phyloP scores from a whole-genome alignment of 2,797 vertebrate genomes.

The Falco biarmicus region DNA sequence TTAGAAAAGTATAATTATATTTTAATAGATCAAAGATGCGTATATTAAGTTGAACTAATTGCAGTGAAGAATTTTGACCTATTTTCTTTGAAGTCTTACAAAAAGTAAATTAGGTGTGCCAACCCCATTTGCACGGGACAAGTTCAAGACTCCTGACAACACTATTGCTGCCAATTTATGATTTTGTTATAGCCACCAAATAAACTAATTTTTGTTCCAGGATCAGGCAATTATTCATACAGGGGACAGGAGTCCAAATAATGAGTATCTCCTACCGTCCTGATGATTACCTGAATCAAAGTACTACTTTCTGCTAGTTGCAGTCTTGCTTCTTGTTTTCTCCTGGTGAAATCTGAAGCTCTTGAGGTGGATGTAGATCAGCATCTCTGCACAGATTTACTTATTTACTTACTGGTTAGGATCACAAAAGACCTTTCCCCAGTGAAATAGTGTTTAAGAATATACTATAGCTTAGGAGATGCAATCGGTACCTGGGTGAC shows the following conservation, averaged over 20 bases:
- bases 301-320: background rate
- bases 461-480: background rate
- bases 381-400: background rate
- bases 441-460: background rate
- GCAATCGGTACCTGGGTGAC: background rate
- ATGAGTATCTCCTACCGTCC: background rate
- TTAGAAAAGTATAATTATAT: slow-evolving; percentile 12
- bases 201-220: background rate
- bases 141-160: background rate
- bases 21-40: slow-evolving; percentile 29
- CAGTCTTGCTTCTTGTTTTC: background rate
- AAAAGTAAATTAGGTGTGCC: background rate
- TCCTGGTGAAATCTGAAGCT: background rate
- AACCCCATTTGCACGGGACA: background rate
- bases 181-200: background rate
- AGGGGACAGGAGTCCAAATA: background rate
- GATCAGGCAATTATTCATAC: background rate
- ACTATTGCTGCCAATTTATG: background rate
- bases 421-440: background rate
- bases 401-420: background rate
- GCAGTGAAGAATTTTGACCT: slow-evolving; percentile 38
- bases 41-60: slow-evolving; percentile 38
- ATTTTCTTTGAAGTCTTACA: slow-evolving; percentile 42
- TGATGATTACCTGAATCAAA: background rate
- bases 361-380: background rate